Conservation (phyloP, 2,888 invertebrate genomes). For the Argyra leucocephala region DNA sequence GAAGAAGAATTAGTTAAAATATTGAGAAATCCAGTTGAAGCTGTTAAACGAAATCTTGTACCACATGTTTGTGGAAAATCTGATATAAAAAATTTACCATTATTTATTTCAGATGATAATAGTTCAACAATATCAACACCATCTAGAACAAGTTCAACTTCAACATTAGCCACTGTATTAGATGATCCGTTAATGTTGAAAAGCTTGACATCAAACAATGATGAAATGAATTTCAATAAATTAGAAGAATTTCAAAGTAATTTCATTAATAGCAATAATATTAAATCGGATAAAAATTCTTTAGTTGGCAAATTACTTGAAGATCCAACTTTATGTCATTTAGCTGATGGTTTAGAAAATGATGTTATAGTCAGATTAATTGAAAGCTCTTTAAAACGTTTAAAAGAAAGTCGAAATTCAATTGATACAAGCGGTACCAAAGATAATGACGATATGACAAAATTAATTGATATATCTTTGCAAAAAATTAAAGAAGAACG, state of each 20-base stretch:
- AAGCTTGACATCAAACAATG: too few species aligned
- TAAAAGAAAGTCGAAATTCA: constrained; percentile 41
- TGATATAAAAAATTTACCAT: constrained; percentile 26
- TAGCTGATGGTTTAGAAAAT: constrained; percentile 53
- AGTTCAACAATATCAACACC: constrained; percentile 19
- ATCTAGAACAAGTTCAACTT: constrained; percentile 39
- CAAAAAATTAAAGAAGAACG: constrained; percentile 42
- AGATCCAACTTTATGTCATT: constrained; percentile 55
- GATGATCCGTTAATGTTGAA: neutral
- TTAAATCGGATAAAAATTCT: constrained; percentile 35
- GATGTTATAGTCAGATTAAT: constrained; percentile 55
- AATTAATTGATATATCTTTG: constrained; percentile 41
- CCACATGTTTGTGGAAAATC: constrained; percentile 66
- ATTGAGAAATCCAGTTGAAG: constrained; percentile 64
- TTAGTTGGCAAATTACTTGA: constrained; percentile 53
- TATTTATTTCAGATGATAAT: constrained; percentile 17
- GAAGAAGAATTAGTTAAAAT: constrained; percentile 49
- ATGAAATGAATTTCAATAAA: too few species aligned
- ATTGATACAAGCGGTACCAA: constrained; percentile 42
- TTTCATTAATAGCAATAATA: neutral
- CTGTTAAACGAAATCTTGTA: constrained; percentile 61
- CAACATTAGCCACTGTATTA: constrained; percentile 28
- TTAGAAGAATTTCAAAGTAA: neutral
- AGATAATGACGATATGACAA: constrained; percentile 44
- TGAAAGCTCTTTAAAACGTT: constrained; percentile 56